These are phyloP conservation scores for Onchidella celtica DNA, from an alignment of 2,888 invertebrate species.

Conservation along the genomic window DNA sequence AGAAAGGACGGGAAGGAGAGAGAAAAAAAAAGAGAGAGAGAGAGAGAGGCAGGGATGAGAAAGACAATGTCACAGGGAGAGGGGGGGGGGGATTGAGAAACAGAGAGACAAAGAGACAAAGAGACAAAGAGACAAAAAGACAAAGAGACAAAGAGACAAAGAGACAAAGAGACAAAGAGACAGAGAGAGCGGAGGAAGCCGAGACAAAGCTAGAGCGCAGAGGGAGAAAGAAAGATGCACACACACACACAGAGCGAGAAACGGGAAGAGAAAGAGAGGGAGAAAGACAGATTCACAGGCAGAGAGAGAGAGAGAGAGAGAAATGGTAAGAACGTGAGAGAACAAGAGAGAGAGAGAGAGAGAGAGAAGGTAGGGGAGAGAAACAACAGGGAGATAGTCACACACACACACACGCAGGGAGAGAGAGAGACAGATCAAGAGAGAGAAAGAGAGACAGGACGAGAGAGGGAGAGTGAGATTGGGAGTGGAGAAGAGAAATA, in stretches of 20 bases:
- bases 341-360: not conserved
- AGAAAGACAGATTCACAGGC: not conserved
- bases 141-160: not conserved
- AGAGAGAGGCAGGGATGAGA: not conserved
- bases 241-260: not conserved
- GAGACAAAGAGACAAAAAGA: not conserved
- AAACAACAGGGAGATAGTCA: not conserved
- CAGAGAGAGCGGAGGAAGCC: not conserved
- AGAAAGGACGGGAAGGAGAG: no score
- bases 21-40: not conserved
- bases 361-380: not conserved
- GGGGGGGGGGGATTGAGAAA: not conserved
- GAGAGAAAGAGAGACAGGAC: not conserved
- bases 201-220: not conserved
- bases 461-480: slow-evolving; percentile 5
- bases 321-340: not conserved
- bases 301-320: not conserved
- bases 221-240: not conserved
- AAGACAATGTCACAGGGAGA: not conserved
- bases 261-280: not conserved
- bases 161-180: not conserved
- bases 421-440: not conserved
- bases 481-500: not conserved
- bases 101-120: not conserved
- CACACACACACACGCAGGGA: not conserved